phyloP scores from a whole-genome alignment of 2,797 vertebrate genomes.

The Neomorphus geoffroyi region DNA sequence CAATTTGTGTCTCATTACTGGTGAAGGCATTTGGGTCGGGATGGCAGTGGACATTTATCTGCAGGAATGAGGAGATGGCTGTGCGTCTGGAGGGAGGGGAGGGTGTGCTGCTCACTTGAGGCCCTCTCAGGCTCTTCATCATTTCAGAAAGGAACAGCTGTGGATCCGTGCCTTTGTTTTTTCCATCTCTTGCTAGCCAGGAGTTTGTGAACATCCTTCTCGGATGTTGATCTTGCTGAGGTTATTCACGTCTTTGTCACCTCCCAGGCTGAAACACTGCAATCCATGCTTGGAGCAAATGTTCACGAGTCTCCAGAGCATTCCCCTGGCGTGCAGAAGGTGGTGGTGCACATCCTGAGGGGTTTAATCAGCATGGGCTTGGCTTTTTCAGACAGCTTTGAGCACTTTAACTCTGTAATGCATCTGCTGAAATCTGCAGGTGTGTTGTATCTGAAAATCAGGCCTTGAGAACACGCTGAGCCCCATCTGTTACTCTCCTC shows the following conservation, averaged over 20 bases:
- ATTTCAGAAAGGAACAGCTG: slow-evolving; percentile 49
- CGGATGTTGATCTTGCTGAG: slow-evolving; percentile 40
- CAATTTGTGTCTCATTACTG: not conserved
- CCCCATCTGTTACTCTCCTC: slow-evolving; percentile 50
- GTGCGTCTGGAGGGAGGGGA: not conserved
- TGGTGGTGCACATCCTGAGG: not conserved
- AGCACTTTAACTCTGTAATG: not conserved
- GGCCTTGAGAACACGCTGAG: slow-evolving; percentile 52
- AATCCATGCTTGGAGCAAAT: slow-evolving; percentile 25
- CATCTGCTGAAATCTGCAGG: slow-evolving; percentile 49
- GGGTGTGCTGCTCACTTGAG: not conserved
- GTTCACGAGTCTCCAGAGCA: not conserved
- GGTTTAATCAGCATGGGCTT: not conserved
- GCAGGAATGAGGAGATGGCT: not conserved
- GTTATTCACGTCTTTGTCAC: slow-evolving; percentile 59
- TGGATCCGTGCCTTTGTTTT: slow-evolving; percentile 56
- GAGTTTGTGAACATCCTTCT: slow-evolving; percentile 63
- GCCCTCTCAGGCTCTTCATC: slow-evolving; percentile 25
- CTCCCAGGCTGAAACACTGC: slow-evolving; percentile 43
- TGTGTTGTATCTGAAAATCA: slow-evolving; percentile 52
- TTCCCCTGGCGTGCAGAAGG: slow-evolving; percentile 1
- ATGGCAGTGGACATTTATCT: not conserved
- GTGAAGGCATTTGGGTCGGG: not conserved
- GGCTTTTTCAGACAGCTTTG: slow-evolving; percentile 1
- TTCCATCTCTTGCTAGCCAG: slow-evolving; percentile 56